These are phyloP conservation scores for Ormyrus thymus DNA, from an alignment of 2,888 invertebrate species.

Conservation along the genomic window DNA sequence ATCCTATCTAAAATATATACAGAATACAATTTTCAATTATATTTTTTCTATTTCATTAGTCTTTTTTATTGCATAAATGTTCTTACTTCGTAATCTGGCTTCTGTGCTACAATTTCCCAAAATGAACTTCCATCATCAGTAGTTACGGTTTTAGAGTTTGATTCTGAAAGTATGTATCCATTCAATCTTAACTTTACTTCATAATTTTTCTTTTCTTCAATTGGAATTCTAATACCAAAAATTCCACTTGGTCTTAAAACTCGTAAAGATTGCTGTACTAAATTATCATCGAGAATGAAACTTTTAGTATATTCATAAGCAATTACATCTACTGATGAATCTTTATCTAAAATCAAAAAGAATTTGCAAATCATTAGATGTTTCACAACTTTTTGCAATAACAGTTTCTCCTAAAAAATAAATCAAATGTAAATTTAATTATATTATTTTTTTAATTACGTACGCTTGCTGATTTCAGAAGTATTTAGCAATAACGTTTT, in stretches of 20 bases:
- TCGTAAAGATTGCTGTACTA: slow-evolving; percentile 79
- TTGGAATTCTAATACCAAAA: slow-evolving; percentile 77
- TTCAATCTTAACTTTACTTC: slow-evolving; percentile 79
- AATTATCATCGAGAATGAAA: slow-evolving; percentile 72
- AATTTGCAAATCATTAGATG: neutral
- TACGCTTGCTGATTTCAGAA: neutral
- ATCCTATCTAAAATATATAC: slow-evolving; percentile 76
- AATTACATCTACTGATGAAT: slow-evolving; percentile 80
- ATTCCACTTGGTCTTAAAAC: slow-evolving; percentile 81
- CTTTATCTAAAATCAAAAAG: slow-evolving; percentile 74
- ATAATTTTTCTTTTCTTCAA: slow-evolving; percentile 62
- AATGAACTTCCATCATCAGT: slow-evolving; percentile 52
- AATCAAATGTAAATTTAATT: too few relatives aligned
- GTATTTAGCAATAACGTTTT: slow-evolving; percentile 78
- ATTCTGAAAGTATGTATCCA: slow-evolving; percentile 78
- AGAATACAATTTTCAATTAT: neutral
- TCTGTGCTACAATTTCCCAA: slow-evolving; percentile 66
- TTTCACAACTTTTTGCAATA: too few relatives aligned
- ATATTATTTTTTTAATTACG: too few relatives aligned
- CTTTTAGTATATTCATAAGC: slow-evolving; percentile 74
- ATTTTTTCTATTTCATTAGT: neutral
- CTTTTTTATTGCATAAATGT: neutral
- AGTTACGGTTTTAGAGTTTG: slow-evolving; percentile 40
- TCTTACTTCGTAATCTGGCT: slow-evolving; percentile 69
- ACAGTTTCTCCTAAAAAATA: too few relatives aligned